Evolutionary conservation across 2,888 invertebrate species (phyloP), one percentile per base, ranked within the genome.

Genomic region (Cremastinae sp.): DNA sequence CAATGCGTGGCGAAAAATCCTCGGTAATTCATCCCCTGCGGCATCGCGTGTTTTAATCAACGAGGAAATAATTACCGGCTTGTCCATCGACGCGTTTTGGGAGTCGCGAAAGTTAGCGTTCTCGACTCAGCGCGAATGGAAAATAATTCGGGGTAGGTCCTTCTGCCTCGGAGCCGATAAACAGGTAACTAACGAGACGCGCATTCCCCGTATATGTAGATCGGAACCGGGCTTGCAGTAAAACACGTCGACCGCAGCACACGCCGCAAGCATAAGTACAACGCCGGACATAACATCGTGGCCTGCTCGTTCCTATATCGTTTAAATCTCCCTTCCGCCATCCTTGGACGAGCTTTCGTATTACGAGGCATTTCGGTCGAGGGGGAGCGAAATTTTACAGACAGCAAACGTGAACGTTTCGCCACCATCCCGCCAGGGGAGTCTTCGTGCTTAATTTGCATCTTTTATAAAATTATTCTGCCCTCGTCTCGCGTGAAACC

Each of bases 391-490:
- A 28, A 41, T 54, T 12, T 20, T 54, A 5, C 16, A 56, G 47
- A 64, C 16, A 56, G 58, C n/a, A 54, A 51, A 20, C 10, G 41
- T 2, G 20, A 49, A 10, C 36, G 18, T 9, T 9, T 28, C 45
- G 41, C 9, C 49, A 36, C 12, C 43, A 56, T 22, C 56, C 36
- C 34, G 49, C 16, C 18, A 49, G 64, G 51, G 49, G 66, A 58
- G 41, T 47, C 74, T 53, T 28, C 41, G 54, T 54, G 75, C 74
- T 81, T 81, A 80, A 83, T 82, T 82, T 81, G 78, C 82, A 81
- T 82, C 78, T 73, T 81, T 28, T 59, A 71, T 59, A 68, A 80
- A 75, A 79, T n/a, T 78, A 70, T 71, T 74, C 66, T 18, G 49
- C 36, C 28, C 38, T 14, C 1, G 18, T 10, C 18, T 41, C 22